Base-by-base conservation (phyloP, 2,113 vertebrate species). In the Sander vitreus region DNA sequence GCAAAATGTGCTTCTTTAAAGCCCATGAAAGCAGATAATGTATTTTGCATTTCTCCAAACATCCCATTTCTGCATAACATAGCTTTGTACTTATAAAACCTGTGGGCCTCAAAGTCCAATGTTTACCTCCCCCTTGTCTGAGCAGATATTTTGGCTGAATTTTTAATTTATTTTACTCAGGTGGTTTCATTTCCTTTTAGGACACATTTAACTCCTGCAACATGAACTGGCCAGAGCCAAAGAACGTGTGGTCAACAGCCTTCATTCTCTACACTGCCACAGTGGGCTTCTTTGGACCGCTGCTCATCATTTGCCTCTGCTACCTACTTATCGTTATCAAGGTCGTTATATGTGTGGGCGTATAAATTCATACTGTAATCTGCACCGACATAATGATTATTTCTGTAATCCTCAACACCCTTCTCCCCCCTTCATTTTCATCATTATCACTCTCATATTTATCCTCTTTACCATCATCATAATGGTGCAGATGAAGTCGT, bases 291-390 rank as follows among this genome's bases (percentile, higher is more conserved):
- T 98, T 98, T 0, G 97, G 96, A 0, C 98, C 98, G 0, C 80
- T 99, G 90, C 89, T 98, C 80, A 96, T 99, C 85, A 99, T 99
- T 88, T 99, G 96, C 78, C 95, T 97, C 43, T 99, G 97, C 93
- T 99, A 99, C 91, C 87, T 99, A 67, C 95, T 99, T 36, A 97
- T 99, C 0, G 92, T 99, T n/a, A 93, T 97, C 63, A 97, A 97
- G 93, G 91, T 92, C 2, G 33, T 13, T 6, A 2, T 65, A 68
- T 66, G 2, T 23, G 23, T 57, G n/a, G 23, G 4, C 7, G 36
- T 71, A 25, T 77, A 50, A 80, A 76, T 59, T 80, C 23, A 54
- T 62, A 36, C 25, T 74, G n/a, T 10, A 12, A 54, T 63, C 11
- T 63, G 7, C 30, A 57, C 63, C n/a, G 47, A 1, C 14, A 54